Conservation (phyloP, 2,888 invertebrate genomes). For the Plebejus argus region DNA sequence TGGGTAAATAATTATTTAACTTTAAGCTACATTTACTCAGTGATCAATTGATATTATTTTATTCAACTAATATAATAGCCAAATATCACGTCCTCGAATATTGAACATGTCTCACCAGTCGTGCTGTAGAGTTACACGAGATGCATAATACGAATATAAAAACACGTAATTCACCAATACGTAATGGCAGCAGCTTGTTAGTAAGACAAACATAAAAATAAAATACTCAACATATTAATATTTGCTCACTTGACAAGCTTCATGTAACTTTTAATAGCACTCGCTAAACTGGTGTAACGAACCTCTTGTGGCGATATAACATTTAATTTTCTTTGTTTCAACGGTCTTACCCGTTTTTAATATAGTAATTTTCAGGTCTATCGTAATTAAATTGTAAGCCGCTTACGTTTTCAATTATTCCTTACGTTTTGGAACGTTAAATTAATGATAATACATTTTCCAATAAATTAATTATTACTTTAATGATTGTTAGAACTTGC, state of each 20-base stretch:
- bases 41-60: too few relatives aligned
- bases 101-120: too few relatives aligned
- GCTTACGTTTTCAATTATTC: not conserved
- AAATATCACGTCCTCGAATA: too few relatives aligned
- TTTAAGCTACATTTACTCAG: too few relatives aligned
- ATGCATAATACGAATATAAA: not conserved
- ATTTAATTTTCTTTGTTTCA: not conserved
- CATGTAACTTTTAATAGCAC: not conserved
- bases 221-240: slow-evolving; percentile 1
- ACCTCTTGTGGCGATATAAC: not conserved
- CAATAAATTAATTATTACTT: not conserved
- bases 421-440: not conserved
- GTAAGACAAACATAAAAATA: slow-evolving; percentile 2
- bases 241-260: slow-evolving; percentile 8
- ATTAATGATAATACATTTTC: not conserved
- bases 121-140: too few relatives aligned
- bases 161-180: not conserved
- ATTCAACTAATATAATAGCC: too few relatives aligned
- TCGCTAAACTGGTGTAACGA: not conserved
- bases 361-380: not conserved
- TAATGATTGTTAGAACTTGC: not conserved
- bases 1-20: too few relatives aligned
- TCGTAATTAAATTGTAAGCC: not conserved
- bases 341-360: slow-evolving; percentile 37
- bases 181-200: not conserved